Base-by-base conservation (phyloP, 2,888 invertebrate species). In the Tuberolachnus salignus region DNA sequence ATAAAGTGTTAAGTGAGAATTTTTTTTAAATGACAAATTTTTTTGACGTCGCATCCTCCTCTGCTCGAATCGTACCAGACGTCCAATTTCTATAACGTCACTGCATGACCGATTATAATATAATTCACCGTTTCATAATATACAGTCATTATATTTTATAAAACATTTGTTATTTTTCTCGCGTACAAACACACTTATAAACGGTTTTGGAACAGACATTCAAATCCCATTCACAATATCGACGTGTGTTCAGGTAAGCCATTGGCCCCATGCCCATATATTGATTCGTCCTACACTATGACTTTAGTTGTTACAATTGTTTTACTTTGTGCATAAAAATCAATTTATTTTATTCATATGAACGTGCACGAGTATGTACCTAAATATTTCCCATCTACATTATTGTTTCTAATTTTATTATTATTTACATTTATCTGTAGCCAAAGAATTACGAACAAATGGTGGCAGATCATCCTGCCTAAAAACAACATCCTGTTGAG, bases 251-350 rank as follows among this genome's bases (percentile, higher is more conserved):
- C 59, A 78, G 59, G 78, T 78, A 78, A 59, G 57, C 1, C 51
- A 9, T 78, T 78, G 69, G 78, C 69, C 4, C 42, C 13, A 9
- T 67, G 78, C 78, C 78, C 57, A 57, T 66, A 4, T 34, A 75
- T 46, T 21, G 3, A n/a, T 19, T 46, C 10, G 49, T 59, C 57
- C 19, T 69, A 78, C 57, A 59, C 19, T 34, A 34, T 57, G 19
- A 66, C 46, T 74, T 46, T 55, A 26, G 19, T 19, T 59, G 1
- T 72, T 61, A 51, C n/a, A 44, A 14, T 16, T 55, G 42, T 19
- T 9, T 14, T 46, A n/a, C 10, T 23, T 2, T 16, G 8, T 11
- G 19, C 23, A 11, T 19, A 46, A 42, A 14, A 53, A 8, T 51
- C 21, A 46, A 14, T 64, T 21, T 64, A 13, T 34, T 6, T 11